Percentiles rank a stretch among this genome's conserved stretches.
phyloP scores from a whole-genome alignment of 2,888 invertebrate species.

The Amiota mariae region DNA sequence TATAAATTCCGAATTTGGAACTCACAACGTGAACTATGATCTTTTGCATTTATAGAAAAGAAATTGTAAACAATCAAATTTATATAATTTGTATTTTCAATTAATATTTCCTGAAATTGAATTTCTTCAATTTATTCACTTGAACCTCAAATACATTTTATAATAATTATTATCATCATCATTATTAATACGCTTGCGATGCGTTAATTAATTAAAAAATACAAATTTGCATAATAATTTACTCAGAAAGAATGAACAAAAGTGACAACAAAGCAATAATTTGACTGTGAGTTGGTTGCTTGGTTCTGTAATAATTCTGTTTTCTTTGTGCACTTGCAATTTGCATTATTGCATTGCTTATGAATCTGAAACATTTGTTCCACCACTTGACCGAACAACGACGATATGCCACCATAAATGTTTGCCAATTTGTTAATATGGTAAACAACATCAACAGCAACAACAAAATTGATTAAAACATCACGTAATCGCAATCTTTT shows the following conservation, averaged over 20 bases:
- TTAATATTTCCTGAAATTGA: too few relatives aligned
- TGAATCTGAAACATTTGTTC: too few relatives aligned
- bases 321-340: constrained; percentile 49
- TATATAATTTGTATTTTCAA: too few relatives aligned
- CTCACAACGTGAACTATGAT: too few relatives aligned
- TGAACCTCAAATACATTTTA: neutral
- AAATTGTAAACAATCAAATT: too few relatives aligned
- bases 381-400: too few relatives aligned
- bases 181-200: constrained; percentile 31
- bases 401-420: too few relatives aligned
- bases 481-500: constrained; percentile 62
- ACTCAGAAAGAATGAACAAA: constrained; percentile 9
- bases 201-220: constrained; percentile 57
- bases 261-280: neutral
- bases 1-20: too few relatives aligned
- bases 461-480: constrained; percentile 62
- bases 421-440: constrained; percentile 45
- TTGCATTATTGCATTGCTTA: constrained; percentile 36
- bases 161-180: neutral
- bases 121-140: too few relatives aligned
- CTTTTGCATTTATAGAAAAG: too few relatives aligned
- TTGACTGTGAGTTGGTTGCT: constrained; percentile 1
- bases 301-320: neutral
- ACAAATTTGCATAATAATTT: constrained; percentile 56
- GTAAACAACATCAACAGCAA: constrained; percentile 5